Evolutionary conservation across 2,113 vertebrate species (phyloP).

Genomic region (Bujurquina vittata): DNA sequence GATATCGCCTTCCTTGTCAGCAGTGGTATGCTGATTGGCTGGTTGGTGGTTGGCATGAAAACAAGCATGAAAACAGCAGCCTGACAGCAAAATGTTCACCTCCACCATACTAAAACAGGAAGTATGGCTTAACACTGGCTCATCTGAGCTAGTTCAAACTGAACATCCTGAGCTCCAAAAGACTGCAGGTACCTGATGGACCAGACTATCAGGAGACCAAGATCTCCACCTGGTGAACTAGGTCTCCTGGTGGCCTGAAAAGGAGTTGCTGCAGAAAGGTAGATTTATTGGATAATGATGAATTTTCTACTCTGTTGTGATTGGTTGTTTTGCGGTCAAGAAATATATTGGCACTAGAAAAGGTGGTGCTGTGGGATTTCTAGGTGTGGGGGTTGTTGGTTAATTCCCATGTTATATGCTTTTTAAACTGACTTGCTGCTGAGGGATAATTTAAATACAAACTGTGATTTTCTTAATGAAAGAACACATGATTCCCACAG

Average conservation of each 20-base stretch:
- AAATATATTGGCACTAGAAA: background rate
- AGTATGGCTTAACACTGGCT: background rate
- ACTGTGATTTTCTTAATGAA: background rate
- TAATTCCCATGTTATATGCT: background rate
- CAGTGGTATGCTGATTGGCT: slow-evolving; percentile 76
- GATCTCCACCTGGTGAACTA: background rate
- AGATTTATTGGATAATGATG: background rate
- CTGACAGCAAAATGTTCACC: background rate
- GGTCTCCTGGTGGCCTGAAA: background rate
- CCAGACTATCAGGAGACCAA: slow-evolving; percentile 1
- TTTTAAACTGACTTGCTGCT: background rate
- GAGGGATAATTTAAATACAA: background rate
- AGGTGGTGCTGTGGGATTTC: background rate
- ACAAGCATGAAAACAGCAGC: slow-evolving; percentile 18
- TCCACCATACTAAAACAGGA: background rate
- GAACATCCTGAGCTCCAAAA: slow-evolving; percentile 29
- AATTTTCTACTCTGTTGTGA: background rate
- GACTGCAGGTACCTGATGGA: background rate
- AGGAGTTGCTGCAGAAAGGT: background rate
- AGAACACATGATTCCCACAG: background rate
- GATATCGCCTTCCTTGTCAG: slow-evolving; percentile 80
- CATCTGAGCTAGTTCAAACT: slow-evolving; percentile 30
- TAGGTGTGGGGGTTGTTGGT: background rate
- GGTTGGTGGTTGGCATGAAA: slow-evolving; percentile 52
- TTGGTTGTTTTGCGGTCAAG: background rate